Conservation (phyloP, 2,113 vertebrate genomes). For the Peromyscus maniculatus region DNA sequence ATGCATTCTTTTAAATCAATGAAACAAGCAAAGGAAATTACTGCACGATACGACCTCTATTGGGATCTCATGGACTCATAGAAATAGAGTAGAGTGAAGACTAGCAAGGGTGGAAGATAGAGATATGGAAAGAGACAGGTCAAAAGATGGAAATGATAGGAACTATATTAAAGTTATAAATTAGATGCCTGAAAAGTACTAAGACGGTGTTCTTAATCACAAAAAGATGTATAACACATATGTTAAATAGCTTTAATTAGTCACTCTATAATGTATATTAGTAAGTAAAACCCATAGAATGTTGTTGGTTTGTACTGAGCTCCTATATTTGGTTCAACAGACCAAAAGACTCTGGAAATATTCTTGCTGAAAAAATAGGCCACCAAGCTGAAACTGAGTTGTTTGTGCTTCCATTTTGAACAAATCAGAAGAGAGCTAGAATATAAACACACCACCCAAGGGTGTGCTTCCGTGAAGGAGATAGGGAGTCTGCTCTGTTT, state of each 20-base stretch:
- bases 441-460: not conserved
- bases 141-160: not conserved
- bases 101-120: not conserved
- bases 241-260: not conserved
- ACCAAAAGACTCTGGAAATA: not conserved
- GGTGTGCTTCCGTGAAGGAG: rapidly evolving
- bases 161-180: not conserved
- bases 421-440: not conserved
- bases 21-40: not conserved
- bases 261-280: not conserved
- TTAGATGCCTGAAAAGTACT: not conserved
- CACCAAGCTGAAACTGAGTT: not conserved
- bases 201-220: not conserved
- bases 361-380: not conserved
- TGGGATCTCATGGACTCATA: not conserved
- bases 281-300: not conserved
- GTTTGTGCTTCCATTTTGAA: not conserved
- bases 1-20: not conserved
- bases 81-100: not conserved
- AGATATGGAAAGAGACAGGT: rapidly evolving
- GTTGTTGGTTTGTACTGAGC: not conserved
- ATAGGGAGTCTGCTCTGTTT: not conserved
- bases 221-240: not conserved
- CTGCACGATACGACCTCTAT: not conserved
- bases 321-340: not conserved